A percentile compares a stretch with the other conserved stretches of the same genome.
Evolutionary conservation across 2,888 invertebrate genomes (phyloP).

Genomic region (Alloscopus bannaensis): DNA sequence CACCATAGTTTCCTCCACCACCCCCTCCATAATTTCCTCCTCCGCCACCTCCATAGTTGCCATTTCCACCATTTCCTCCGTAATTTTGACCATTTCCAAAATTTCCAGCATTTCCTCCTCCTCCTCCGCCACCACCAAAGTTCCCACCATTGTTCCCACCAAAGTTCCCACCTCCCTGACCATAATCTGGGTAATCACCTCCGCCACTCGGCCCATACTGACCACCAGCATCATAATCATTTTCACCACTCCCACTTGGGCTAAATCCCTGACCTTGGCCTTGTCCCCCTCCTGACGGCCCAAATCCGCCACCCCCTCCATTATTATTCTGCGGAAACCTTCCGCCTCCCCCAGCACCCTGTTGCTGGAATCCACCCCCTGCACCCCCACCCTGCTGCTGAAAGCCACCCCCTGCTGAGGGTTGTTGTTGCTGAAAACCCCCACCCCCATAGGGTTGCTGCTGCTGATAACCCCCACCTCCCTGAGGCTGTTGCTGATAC

Average conservation of each 20-base stretch:
- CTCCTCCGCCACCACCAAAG: conserved; percentile 11
- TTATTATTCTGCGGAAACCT: neutral
- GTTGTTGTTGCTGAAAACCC: neutral
- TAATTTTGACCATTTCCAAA: conserved; percentile 1
- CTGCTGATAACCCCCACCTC: too few relatives aligned
- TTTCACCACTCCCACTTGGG: neutral
- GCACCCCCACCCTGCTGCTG: too few relatives aligned
- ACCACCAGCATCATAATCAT: conserved; percentile 1
- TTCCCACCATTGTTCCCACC: conserved; percentile 7
- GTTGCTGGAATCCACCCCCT: too few relatives aligned
- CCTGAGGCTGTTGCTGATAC: too few relatives aligned
- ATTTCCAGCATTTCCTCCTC: conserved; percentile 12
- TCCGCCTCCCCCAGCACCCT: neutral
- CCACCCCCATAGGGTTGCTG: neutral
- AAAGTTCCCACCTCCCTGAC: conserved; percentile 4
- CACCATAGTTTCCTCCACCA: neutral
- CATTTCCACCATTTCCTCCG: conserved; percentile 5
- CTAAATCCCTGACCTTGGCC: conserved; percentile 10
- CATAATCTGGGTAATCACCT: conserved; percentile 4
- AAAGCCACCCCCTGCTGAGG: neutral
- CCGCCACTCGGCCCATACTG: conserved; percentile 13
- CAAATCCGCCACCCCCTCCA: neutral
- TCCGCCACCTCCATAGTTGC: neutral
- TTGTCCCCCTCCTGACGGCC: neutral
- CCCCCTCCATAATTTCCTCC: conserved; percentile 6